phyloP scores from a whole-genome alignment of 2,888 invertebrate genomes.

The Mythimna loreyi region DNA sequence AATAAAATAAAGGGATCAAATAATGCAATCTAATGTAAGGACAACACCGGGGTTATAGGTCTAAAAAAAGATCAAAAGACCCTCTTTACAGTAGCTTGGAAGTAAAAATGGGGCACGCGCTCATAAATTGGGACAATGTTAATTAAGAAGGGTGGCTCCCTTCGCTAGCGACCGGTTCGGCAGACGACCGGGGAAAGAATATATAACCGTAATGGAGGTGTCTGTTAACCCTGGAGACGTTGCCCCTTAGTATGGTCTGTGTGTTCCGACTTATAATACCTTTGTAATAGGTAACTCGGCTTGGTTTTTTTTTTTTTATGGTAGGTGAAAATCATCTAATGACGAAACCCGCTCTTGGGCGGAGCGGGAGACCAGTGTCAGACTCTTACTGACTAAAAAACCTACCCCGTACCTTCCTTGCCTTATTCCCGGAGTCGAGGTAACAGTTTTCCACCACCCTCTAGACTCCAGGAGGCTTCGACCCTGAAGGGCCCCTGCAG shows the following conservation, averaged over 20 bases:
- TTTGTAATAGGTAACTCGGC: neutral
- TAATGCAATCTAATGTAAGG: conserved; percentile 22
- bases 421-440: too few relatives aligned
- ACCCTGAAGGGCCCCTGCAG: too few relatives aligned
- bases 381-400: too few relatives aligned
- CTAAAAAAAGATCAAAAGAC: conserved; percentile 35
- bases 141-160: conserved; percentile 63
- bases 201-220: conserved; percentile 40
- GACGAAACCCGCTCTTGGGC: too few relatives aligned
- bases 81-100: conserved; percentile 23
- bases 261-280: neutral
- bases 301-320: too few relatives aligned
- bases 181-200: conserved; percentile 38
- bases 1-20: conserved; percentile 16
- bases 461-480: too few relatives aligned
- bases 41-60: conserved; percentile 2
- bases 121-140: conserved; percentile 61
- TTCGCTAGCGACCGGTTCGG: conserved; percentile 45
- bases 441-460: too few relatives aligned
- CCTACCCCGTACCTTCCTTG: too few relatives aligned
- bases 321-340: too few relatives aligned
- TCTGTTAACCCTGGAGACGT: conserved; percentile 34
- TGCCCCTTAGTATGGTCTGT: neutral
- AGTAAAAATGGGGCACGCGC: conserved; percentile 47
- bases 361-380: too few relatives aligned